Evolutionary conservation across 2,113 vertebrate genomes (phyloP).

Genomic region (Pteronura brasiliensis): DNA sequence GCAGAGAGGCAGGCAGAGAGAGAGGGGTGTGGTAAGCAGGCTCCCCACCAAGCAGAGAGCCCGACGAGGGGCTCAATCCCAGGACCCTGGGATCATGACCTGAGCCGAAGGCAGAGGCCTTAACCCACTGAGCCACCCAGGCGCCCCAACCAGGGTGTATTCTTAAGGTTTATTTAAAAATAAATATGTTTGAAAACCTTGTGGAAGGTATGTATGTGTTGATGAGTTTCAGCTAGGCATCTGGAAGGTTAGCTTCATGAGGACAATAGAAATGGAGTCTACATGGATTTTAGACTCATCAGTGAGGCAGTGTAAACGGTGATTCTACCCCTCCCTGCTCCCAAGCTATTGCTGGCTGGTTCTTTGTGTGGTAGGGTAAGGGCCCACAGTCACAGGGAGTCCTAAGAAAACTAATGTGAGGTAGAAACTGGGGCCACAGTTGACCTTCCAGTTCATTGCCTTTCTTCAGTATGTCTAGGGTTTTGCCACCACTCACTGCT

Average conservation of each 20-base stretch:
- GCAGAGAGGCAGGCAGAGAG: no score
- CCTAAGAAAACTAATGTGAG: not conserved
- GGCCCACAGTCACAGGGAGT: not conserved
- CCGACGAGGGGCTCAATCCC: no score
- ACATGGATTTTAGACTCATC: not conserved
- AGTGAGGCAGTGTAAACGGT: not conserved
- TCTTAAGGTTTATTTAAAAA: slow-evolving; percentile 17
- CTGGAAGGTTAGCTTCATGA: not conserved
- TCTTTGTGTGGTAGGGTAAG: not conserved
- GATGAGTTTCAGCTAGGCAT: not conserved
- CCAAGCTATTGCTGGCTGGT: not conserved
- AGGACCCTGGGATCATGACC: no score
- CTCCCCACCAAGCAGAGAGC: no score
- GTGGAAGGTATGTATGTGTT: not conserved
- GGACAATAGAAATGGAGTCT: not conserved
- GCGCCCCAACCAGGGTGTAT: not conserved
- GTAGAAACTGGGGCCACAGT: not conserved
- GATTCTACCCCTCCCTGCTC: not conserved
- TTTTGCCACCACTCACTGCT: not conserved
- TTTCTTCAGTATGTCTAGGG: not conserved
- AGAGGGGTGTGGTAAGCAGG: no score
- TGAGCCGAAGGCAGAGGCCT: no score
- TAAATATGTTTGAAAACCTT: not conserved
- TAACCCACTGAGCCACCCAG: no score
- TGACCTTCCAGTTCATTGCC: not conserved